These are phyloP conservation scores for Buathra laborator DNA, from an alignment of 2,888 invertebrate species.

Conservation along the genomic window DNA sequence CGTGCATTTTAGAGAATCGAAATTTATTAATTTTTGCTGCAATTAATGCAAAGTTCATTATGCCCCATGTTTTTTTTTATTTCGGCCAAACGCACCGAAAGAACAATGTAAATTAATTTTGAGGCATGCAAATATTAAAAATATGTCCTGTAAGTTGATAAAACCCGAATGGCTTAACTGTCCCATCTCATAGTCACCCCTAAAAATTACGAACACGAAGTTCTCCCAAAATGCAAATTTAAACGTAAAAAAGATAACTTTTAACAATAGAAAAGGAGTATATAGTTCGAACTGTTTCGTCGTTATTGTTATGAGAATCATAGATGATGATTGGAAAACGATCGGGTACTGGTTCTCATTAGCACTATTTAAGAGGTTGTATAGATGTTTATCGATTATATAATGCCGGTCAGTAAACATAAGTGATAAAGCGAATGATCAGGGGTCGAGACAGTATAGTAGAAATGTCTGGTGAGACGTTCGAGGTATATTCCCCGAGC, in stretches of 20 bases:
- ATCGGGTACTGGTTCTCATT: background rate
- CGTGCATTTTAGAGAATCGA: too few species aligned
- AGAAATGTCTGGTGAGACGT: constrained; percentile 20
- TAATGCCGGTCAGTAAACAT: constrained; percentile 2
- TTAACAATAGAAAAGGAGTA: background rate
- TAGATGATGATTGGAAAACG: background rate
- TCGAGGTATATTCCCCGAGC: constrained; percentile 11
- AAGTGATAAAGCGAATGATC: constrained; percentile 21
- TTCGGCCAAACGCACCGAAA: too few species aligned
- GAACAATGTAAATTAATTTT: too few species aligned
- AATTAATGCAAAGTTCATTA: too few species aligned
- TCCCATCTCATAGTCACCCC: too few species aligned
- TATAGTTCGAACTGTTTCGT: background rate
- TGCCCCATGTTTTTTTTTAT: background rate
- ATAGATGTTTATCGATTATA: background rate
- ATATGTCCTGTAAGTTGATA: too few species aligned
- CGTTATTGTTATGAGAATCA: background rate
- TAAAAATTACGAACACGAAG: too few species aligned
- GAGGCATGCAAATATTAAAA: too few species aligned
- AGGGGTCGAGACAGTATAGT: constrained; percentile 6
- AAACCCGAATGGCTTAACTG: too few species aligned
- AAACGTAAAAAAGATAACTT: background rate
- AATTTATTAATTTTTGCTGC: too few species aligned
- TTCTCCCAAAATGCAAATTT: background rate
- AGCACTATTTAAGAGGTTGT: background rate